phyloP scores from a whole-genome alignment of 2,113 vertebrate genomes.

The Amazona vittata region DNA sequence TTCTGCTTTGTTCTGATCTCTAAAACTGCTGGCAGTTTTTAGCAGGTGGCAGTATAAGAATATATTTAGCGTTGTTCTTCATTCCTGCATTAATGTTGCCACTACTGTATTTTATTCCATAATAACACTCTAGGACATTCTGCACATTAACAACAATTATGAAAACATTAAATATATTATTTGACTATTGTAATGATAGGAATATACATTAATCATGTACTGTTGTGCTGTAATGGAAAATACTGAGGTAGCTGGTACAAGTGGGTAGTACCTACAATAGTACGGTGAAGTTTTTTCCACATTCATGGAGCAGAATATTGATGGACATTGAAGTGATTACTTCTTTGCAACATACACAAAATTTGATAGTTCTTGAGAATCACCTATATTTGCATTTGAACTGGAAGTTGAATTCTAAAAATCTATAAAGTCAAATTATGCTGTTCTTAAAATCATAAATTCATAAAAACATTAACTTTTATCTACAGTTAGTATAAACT shows the following conservation, averaged over 20 bases:
- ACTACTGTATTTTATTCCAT: background rate
- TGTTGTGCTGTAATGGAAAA: background rate
- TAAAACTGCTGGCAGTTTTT: background rate
- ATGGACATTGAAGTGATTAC: background rate
- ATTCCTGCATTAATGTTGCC: background rate
- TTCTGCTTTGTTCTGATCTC: background rate
- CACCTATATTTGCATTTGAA: background rate
- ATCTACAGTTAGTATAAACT: background rate
- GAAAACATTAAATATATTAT: background rate
- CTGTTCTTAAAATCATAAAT: background rate
- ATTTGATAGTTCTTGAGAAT: background rate
- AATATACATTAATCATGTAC: background rate
- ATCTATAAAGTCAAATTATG: background rate
- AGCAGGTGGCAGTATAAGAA: background rate
- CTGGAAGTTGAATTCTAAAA: background rate
- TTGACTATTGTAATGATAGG: background rate
- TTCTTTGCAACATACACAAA: background rate
- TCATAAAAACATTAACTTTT: background rate
- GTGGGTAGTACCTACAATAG: background rate
- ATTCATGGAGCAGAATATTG: background rate
- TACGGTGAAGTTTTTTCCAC: background rate
- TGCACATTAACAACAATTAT: background rate
- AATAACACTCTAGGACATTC: background rate
- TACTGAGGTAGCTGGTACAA: background rate
- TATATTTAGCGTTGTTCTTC: background rate